Base-by-base conservation (phyloP, 2,888 invertebrate genomes). In the Ormyrus rosae region DNA sequence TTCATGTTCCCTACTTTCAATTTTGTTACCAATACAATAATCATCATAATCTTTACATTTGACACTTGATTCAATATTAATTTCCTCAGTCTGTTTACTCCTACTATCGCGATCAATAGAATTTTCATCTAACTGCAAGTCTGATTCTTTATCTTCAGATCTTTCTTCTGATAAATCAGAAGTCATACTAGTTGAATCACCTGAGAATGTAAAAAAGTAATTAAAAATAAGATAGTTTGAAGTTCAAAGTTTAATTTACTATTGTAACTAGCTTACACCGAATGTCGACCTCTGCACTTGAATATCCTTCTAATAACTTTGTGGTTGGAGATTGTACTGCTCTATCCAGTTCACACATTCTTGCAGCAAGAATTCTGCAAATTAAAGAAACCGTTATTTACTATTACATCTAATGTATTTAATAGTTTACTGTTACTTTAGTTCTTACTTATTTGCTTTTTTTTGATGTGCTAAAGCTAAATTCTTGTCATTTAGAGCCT, bases 401-500 rank as follows among this genome's bases (percentile, higher is more conserved):
- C 70, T 53, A 68, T 60, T 61, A 55, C 4, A n/a, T 48, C 56
- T 69, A 51, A 5, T 53, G 2, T 34, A 34, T 34, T 34, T 34
- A 34, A 34, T n/a, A 34, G 9, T 56, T 68, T 68, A 0, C 55
- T 56, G 9, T 19, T 48, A 10, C 56, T 45, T 6, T 48, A 4
- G 9, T 45, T 72, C 83, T 84, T 77, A 89, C 87, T 88, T 92
- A 90, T 97, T 97, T 6, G 97, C 95, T 91, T 96, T 96, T 86
- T 96, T 94, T 86, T 97, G 97, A 91, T 97, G 97, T 82, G 94
- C 94, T 50, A 97, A 91, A 0, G 96, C 96, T 80, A 96, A 92
- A 69, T 95, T 95, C 91, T 97, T 97, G 88, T 97, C 97, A 90
- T 96, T 96, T 56, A 97, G 92, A 67, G 96, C 94, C 89, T 97